Percentiles rank a stretch among this genome's conserved stretches.
Conservation (phyloP, 2,888 invertebrate genomes). For the Seira sanloemensis region DNA sequence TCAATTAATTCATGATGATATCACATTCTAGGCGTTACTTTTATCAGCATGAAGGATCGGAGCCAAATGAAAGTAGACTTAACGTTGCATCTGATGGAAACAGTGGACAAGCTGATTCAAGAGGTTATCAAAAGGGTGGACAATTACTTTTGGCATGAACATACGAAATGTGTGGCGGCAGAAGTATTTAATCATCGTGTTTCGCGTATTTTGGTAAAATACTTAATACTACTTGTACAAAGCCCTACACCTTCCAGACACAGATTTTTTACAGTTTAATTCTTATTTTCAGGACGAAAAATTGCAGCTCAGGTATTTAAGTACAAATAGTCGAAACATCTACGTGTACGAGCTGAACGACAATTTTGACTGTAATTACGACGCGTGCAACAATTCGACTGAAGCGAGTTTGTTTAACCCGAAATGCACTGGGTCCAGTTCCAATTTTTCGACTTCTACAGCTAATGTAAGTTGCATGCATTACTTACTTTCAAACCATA, state of each 20-base stretch:
- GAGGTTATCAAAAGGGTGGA: slow-evolving; percentile 77
- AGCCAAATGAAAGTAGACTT: slow-evolving; percentile 78
- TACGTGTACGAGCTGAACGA: slow-evolving; percentile 71
- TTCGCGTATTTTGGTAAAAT: slow-evolving; percentile 79
- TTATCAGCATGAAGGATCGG: slow-evolving; percentile 77
- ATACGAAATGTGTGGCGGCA: slow-evolving; percentile 78
- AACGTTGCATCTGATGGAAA: slow-evolving; percentile 79
- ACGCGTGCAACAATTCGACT: not conserved
- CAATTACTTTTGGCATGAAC: slow-evolving; percentile 25
- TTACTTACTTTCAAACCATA: not conserved
- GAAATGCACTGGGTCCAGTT: not conserved
- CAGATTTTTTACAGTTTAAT: slow-evolving; percentile 17
- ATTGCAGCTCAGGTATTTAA: slow-evolving; percentile 27
- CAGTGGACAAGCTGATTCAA: slow-evolving; percentile 78
- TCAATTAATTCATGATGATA: too few relatives aligned
- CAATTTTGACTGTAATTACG: slow-evolving; percentile 66
- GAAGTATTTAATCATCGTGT: slow-evolving; percentile 81
- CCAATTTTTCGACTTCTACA: not conserved
- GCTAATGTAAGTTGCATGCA: not conserved
- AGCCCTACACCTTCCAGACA: too few relatives aligned
- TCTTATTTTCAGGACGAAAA: slow-evolving; percentile 37
- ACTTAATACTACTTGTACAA: not conserved
- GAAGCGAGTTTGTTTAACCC: not conserved
- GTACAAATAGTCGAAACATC: slow-evolving; percentile 61
- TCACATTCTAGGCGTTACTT: slow-evolving; percentile 78